Conservation (phyloP, 64 coral and sea anemone genomes). For the Cladopsammia gracilis region DNA sequence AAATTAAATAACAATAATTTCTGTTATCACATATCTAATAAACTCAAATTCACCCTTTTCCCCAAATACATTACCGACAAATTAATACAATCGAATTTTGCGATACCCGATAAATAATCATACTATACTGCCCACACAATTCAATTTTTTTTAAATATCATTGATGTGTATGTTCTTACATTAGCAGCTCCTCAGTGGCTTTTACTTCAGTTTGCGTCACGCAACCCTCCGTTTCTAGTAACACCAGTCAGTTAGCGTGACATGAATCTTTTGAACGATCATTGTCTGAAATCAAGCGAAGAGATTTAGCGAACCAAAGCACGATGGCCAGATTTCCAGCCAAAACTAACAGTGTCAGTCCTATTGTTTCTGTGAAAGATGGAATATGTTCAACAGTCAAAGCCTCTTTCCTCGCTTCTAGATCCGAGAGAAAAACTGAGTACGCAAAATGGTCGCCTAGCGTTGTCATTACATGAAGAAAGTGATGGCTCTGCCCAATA, state of each 20-base stretch:
- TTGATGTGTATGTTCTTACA: no score
- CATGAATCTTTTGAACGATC: not conserved
- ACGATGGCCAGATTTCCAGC: conserved; percentile 76
- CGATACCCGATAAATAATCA: no score
- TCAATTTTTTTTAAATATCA: no score
- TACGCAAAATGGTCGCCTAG: conserved; percentile 57
- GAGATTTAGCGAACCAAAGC: conserved; percentile 64
- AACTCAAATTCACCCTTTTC: no score
- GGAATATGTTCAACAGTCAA: conserved; percentile 27
- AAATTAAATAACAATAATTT: no score
- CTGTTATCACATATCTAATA: no score
- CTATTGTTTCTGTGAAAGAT: conserved; percentile 71
- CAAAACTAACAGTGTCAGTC: conserved; percentile 70
- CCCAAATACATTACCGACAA: no score
- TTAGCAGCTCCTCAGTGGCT: no score
- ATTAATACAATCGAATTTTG: no score
- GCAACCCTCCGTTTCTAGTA: no score
- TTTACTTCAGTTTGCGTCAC: no score
- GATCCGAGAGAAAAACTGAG: conserved; percentile 28
- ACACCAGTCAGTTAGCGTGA: not conserved
- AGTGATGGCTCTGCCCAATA: conserved; percentile 78
- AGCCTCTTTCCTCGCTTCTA: conserved; percentile 18
- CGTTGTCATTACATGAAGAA: conserved; percentile 77
- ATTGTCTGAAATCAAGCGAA: not conserved
- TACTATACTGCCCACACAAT: no score